Conservation (phyloP, 2,113 vertebrate species). For the Nanorana parkeri region DNA sequence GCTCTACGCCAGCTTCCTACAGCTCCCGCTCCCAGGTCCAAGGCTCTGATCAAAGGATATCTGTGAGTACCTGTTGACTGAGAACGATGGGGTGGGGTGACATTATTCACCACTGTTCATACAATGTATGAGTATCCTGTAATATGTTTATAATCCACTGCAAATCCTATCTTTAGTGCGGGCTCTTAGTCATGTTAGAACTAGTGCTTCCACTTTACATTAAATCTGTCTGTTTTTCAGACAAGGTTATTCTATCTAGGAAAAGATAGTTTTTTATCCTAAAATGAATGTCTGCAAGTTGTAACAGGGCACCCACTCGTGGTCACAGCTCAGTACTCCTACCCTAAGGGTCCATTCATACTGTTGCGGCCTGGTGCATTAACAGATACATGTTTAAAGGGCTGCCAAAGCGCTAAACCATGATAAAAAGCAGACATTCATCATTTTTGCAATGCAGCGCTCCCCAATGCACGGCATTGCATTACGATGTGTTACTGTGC, state of each 20-base stretch:
- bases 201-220: neutral
- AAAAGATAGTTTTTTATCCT: neutral
- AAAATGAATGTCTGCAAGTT: too few species aligned
- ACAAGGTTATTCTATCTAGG: neutral
- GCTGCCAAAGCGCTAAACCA: too few species aligned
- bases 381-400: too few species aligned
- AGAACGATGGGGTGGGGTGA: neutral
- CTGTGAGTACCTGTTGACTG: conserved; percentile 48
- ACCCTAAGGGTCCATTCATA: too few species aligned
- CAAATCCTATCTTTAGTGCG: conserved; percentile 12
- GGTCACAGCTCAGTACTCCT: too few species aligned
- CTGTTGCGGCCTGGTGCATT: too few species aligned
- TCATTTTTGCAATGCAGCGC: too few species aligned
- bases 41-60: conserved; percentile 59
- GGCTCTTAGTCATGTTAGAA: neutral
- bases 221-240: neutral
- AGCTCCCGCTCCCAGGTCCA: conserved; percentile 70
- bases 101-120: neutral
- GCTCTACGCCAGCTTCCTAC: conserved; percentile 60
- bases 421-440: too few species aligned
- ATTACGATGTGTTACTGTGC: too few species aligned
- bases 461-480: too few species aligned
- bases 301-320: too few species aligned
- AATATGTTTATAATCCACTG: conserved; percentile 12
- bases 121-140: conserved; percentile 6